Conservation (phyloP, 2,888 invertebrate species). For the Stenurella melanura region DNA sequence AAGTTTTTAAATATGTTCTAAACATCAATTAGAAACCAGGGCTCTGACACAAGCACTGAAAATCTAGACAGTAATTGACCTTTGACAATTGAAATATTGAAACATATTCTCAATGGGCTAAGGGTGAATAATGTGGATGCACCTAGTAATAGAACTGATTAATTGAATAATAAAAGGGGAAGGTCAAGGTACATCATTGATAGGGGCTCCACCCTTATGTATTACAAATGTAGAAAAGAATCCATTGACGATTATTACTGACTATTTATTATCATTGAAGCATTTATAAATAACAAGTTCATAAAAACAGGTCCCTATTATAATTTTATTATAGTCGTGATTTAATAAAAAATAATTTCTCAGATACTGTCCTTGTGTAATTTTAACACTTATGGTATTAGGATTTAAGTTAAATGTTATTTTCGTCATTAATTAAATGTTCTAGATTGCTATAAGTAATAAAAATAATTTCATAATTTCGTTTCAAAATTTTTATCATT, state of each 20-base stretch:
- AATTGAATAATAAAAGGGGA: not conserved
- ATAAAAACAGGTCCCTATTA: not conserved
- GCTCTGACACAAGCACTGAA: not conserved
- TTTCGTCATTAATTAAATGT: not conserved
- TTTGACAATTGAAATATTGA: not conserved
- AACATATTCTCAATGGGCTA: not conserved
- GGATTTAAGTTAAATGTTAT: not conserved
- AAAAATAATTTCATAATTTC: no score
- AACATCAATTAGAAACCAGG: not conserved
- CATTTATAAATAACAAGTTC: constrained; percentile 3
- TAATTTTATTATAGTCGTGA: constrained; percentile 1
- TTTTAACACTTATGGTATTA: not conserved
- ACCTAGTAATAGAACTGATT: not conserved
- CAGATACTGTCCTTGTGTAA: not conserved
- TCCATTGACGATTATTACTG: not conserved
- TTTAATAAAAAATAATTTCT: constrained; percentile 10
- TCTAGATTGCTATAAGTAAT: no score
- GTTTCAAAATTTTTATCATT: no score
- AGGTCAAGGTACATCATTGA: constrained; percentile 4
- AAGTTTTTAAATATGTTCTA: no score
- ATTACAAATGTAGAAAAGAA: not conserved
- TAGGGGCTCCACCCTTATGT: constrained; percentile 8
- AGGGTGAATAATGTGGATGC: not conserved
- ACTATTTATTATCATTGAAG: not conserved
- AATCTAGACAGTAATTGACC: not conserved